Conservation (phyloP, 2,113 vertebrate species). For the Ailurus styani region DNA sequence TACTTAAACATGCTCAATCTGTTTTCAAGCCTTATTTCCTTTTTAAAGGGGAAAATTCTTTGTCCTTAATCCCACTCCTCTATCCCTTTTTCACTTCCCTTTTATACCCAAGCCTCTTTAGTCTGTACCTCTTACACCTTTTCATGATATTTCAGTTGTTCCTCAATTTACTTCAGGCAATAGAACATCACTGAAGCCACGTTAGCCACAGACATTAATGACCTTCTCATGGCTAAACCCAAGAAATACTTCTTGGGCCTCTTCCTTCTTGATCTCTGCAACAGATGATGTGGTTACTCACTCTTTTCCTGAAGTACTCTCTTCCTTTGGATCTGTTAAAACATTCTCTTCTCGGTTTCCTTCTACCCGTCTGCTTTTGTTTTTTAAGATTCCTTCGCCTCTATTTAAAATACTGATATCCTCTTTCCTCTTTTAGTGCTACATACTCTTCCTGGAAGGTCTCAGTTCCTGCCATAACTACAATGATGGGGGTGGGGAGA, state of each 20-base stretch:
- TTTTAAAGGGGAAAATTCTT: not conserved
- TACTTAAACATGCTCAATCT: not conserved
- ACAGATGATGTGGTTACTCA: not conserved
- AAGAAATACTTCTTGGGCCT: not conserved
- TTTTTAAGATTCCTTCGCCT: not conserved
- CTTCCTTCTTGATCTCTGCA: not conserved
- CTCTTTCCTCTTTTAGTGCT: not conserved
- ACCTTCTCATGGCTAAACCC: not conserved
- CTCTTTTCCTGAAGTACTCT: not conserved
- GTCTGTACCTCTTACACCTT: not conserved
- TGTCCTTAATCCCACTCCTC: not conserved
- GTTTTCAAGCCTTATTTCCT: not conserved
- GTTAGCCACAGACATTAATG: not conserved
- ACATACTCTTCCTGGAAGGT: not conserved
- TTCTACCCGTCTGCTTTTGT: not conserved
- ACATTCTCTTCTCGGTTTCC: not conserved
- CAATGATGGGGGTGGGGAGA: not conserved
- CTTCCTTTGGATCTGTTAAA: not conserved
- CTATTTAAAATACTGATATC: not conserved
- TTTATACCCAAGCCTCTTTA: not conserved
- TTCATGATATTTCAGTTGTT: not conserved
- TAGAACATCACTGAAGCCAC: not conserved
- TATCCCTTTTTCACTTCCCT: not conserved
- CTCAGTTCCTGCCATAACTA: not conserved
- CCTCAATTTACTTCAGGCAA: not conserved